Conservation (phyloP, 2,113 vertebrate species). For the Eidolon helvum region DNA sequence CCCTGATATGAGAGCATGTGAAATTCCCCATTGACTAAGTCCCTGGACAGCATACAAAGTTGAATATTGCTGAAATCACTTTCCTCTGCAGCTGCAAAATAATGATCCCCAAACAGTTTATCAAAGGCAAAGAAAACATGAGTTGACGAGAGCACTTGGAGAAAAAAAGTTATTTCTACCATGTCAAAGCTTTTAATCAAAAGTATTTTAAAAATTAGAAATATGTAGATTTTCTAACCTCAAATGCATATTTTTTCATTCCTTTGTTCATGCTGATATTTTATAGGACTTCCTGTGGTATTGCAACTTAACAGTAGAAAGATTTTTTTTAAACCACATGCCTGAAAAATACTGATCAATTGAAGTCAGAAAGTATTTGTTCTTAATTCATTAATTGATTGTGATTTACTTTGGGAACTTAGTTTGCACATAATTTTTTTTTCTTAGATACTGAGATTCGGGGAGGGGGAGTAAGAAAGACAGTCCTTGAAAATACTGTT, state of each 20-base stretch:
- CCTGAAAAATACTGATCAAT: neutral
- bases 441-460: neutral
- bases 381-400: neutral
- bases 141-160: neutral
- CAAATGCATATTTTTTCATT: neutral
- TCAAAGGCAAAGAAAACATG: slow-evolving; percentile 25
- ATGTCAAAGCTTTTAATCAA: neutral
- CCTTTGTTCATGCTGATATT: neutral
- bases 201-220: neutral
- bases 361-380: neutral
- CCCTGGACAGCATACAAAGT: neutral
- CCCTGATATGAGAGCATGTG: neutral
- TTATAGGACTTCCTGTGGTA: neutral
- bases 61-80: slow-evolving; percentile 2
- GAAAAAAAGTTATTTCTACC: neutral
- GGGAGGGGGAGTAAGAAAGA: neutral
- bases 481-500: neutral
- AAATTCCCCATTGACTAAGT: neutral
- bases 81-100: slow-evolving; percentile 35
- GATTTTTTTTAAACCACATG: neutral
- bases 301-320: neutral
- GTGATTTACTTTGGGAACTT: neutral
- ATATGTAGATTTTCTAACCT: neutral
- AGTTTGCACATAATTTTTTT: neutral
- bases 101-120: neutral